Evolutionary conservation across 2,888 invertebrate genomes (phyloP), one percentile per base, ranked within the genome.

Genomic region (Amphimallon solstitiale): DNA sequence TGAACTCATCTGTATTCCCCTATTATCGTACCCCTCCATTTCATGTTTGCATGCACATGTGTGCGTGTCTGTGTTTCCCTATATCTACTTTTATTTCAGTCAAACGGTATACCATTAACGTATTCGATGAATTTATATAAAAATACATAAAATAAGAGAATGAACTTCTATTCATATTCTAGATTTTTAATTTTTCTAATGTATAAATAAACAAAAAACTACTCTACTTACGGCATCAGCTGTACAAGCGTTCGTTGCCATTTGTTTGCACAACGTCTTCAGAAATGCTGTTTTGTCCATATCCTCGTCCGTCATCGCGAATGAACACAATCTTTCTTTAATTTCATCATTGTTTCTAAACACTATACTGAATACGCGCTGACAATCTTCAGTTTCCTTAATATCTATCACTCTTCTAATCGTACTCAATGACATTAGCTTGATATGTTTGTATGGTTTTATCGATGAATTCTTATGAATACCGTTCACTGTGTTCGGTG

Each of bases 331-430:
- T 79, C 92, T 92, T 81, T 97, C 97, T 81, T 94, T 95, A 68
- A 90, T 81, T 81, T 94, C 94, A 74, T 92, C 90, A 79, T 92
- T 94, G 78, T 91, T 93, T 69, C 94, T 90, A 79, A 93, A 93
- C 84, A 95, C 92, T 75, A 97, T 84, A 69, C 95, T 95, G 84
- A 97, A 97, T 68, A 94, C 94, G 78, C 93, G 91, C 80, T 92
- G 92, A 83, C 94, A 95, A 79, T 94, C 93, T 80, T 93, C 93
- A 65, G 92, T 89, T 83, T 95, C 94, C 70, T 90, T 88, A 72
- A 97, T 92, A 81, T 97, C 95, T 62, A 97, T 92, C 70, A 98
- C 94, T 76, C 93, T 89, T 80, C 94, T 94, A 74, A 98, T 94
- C 70, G 92, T 91, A 76, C 93, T 92, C 72, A 97, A 86, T 40